Base-by-base conservation (phyloP, 2,888 invertebrate genomes). In the Hypselothyrea guttata region DNA sequence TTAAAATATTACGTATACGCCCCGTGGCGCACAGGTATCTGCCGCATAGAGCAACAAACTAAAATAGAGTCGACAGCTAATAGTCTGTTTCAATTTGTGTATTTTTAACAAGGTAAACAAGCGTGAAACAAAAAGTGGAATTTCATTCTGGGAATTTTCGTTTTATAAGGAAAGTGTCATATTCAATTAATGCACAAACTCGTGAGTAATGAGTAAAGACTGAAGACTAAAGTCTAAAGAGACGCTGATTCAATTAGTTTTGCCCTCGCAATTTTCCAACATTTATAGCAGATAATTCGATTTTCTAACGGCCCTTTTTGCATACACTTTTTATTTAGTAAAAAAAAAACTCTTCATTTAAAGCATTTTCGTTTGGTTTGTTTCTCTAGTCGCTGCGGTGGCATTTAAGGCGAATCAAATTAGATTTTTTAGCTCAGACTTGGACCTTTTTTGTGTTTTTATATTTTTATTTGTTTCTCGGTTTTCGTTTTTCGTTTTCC, bases 371-470 rank as follows among this genome's bases (percentile, higher is more conserved):
- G n/a, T n/a, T n/a, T n/a, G n/a, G n/a, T n/a, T n/a, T n/a, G n/a
- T n/a, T n/a, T n/a, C n/a, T n/a, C n/a, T n/a, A n/a, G n/a, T n/a
- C n/a, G n/a, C n/a, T n/a, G n/a, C n/a, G n/a, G n/a, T n/a, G n/a
- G n/a, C n/a, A n/a, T n/a, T n/a, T n/a, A n/a, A 22, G 35, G 35
- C 55, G 47, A 57, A 57, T 57, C 56, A 57, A 57, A 51, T 57
- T 57, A 51, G 51, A 51, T 45, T 45, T 44, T 12, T 9, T 12
- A n/a, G 16, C 16, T 18, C 16, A 9, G 7, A n/a, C 18, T 38
- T 38, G 5, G 18, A 8, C 5, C 16, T 18, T 38, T 34, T n/a
- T 30, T 30, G 4, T 5, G 5, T 22, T 22, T 22, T 22, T 22
- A 4, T 5, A 22, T 22, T 22, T 22, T 22, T 5, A 22, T 22